Base-by-base conservation (phyloP, 2,797 vertebrate genomes). In the Allenopithecus nigroviridis region DNA sequence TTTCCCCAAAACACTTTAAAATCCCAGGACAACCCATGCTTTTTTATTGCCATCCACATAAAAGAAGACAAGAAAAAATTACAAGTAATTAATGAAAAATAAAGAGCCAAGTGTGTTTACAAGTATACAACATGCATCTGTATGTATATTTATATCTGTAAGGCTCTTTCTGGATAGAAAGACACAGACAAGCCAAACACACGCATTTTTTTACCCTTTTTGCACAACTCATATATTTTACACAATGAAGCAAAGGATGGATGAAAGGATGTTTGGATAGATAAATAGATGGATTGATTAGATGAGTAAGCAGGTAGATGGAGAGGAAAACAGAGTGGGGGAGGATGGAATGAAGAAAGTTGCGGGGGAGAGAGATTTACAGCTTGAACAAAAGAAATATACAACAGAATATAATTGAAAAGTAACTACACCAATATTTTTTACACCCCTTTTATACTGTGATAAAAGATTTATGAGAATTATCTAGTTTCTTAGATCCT, bases 31-130 rank as follows among this genome's bases (percentile, higher is more conserved):
- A 74, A 26, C 8, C 24, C 33, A 61, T 46, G 7, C 1, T 79
- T 41, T 94, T 55, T 79, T 48, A 43, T 8, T 68, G 4, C 53
- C 92, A 36, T 41, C 22, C n/a, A 43, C 3, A 26, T 12, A 30
- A 83, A 46, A 91, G 17, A 89, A 6, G 30, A 70, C 16, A 72
- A 13, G 86, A 68, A 64, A 48, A n/a, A 48, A 93, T 41, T 96
- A 16, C 13, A 76, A 61, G 75, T 28, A 83, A 83, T 8, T 70
- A 89, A 91, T 78, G 22, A 57, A 80, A 72, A 80, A 80, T 50
- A 50, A 89, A 81, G 5, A 76, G 7, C 2, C 46, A 78, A 74
- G 70, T 88, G 61, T 46, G 4, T 76, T 61, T 84, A 9, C 57
- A 36, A 53, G 9, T 81, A 5, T 74, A 43, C 7, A 72, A 61